Conservation (phyloP, 2,888 invertebrate genomes). For the Myopa tessellatipennis region DNA sequence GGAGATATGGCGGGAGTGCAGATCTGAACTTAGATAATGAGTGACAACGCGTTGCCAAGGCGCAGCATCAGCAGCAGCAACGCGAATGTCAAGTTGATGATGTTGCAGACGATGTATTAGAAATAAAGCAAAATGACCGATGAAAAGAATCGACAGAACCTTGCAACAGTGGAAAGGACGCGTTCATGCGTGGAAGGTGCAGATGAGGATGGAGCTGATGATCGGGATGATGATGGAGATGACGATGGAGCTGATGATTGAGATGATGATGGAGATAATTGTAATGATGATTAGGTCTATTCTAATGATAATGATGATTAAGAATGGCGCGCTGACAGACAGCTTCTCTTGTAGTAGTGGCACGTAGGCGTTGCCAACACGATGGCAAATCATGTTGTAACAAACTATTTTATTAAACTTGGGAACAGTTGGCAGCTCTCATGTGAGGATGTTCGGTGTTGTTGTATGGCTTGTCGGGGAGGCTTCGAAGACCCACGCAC, state of each 20-base stretch:
- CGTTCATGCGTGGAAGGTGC: neutral
- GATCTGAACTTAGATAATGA: conserved; percentile 29
- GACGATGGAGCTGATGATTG: neutral
- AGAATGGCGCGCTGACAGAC: neutral
- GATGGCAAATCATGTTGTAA: neutral
- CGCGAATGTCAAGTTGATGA: neutral
- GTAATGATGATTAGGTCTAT: no score
- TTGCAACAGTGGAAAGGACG: neutral
- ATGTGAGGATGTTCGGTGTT: neutral
- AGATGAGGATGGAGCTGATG: neutral
- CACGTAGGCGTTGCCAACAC: neutral
- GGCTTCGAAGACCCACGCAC: neutral
- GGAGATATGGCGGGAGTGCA: neutral
- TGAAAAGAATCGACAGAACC: conserved; percentile 1
- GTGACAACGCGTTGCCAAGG: conserved; percentile 26
- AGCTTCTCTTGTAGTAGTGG: neutral
- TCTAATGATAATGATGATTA: no score
- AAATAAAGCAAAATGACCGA: neutral
- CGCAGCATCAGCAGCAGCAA: neutral
- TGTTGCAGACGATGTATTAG: neutral
- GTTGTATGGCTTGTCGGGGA: neutral
- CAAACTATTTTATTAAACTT: neutral
- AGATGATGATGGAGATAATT: neutral
- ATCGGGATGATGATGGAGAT: neutral
- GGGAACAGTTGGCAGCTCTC: neutral